A percentile compares a stretch with the other conserved stretches of the same genome.
Evolutionary conservation across 1,140 invertebrate species (phyloP).

Genomic region (Venturia canescens): DNA sequence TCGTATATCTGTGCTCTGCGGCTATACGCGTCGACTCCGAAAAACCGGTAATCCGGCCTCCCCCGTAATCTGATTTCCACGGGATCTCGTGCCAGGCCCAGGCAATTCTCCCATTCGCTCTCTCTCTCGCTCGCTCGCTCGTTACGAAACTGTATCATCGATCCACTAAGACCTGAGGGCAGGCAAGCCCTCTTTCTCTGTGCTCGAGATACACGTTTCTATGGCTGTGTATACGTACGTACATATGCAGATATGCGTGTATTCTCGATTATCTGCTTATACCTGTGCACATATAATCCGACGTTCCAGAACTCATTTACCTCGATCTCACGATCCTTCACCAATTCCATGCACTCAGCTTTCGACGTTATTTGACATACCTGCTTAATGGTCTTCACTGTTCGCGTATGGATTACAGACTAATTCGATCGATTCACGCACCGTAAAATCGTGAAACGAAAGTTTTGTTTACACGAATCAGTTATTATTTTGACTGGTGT

Average conservation of each 20-base stretch:
- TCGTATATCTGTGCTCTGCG: constrained; percentile 34
- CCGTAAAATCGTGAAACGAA: too few relatives aligned
- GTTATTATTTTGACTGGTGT: too few relatives aligned
- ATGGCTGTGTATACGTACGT: too few relatives aligned
- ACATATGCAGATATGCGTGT: too few relatives aligned
- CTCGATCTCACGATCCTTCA: not conserved
- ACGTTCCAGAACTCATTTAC: constrained; percentile 2
- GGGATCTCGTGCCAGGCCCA: constrained; percentile 20
- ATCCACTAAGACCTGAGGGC: constrained; percentile 19
- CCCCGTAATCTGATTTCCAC: constrained; percentile 63
- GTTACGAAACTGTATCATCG: constrained; percentile 33
- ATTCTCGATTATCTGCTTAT: not conserved
- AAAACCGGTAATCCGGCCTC: constrained; percentile 57
- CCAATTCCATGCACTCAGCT: constrained; percentile 1
- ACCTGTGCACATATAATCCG: not conserved
- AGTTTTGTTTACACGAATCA: too few relatives aligned
- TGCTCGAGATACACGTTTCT: not conserved
- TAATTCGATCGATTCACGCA: not conserved
- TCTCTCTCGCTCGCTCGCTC: not conserved
- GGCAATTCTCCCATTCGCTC: constrained; percentile 17
- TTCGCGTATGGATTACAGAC: not conserved
- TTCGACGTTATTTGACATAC: not conserved
- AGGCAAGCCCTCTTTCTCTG: not conserved
- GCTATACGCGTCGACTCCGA: constrained; percentile 41
- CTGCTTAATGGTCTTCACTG: too few relatives aligned